A percentile compares a stretch with the other conserved stretches of the same genome.
Evolutionary conservation across 2,113 vertebrate species (phyloP).

Genomic region (Lota lota): DNA sequence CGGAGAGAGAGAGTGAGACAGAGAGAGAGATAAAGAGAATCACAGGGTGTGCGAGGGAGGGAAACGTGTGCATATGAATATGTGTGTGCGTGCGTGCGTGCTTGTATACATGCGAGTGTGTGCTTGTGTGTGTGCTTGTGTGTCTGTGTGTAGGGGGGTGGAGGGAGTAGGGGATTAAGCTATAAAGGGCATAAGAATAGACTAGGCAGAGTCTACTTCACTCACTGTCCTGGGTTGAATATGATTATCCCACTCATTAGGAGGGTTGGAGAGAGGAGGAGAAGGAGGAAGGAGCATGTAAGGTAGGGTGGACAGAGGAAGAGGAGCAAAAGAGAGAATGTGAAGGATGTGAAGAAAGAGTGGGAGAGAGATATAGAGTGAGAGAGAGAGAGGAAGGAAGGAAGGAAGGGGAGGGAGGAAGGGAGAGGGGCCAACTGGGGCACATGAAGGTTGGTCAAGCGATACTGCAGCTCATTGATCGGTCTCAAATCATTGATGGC

Average conservation of each 20-base stretch:
- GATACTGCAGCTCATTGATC: no score
- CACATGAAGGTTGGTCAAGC: not conserved
- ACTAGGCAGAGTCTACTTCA: slow-evolving; percentile 50
- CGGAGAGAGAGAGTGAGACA: not conserved
- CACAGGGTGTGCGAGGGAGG: not conserved
- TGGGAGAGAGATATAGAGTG: not conserved
- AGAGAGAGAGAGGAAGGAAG: not conserved
- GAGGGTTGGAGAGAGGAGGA: slow-evolving; percentile 41
- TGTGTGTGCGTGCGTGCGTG: not conserved
- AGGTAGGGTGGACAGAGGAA: not conserved
- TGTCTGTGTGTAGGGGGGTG: slow-evolving; percentile 51
- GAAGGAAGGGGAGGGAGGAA: not conserved
- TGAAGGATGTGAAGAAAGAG: no score
- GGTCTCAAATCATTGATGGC: no score
- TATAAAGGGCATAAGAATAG: slow-evolving; percentile 63
- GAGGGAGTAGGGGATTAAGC: slow-evolving; percentile 38
- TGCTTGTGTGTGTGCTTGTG: no score
- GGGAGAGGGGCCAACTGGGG: not conserved
- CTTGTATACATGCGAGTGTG: no score
- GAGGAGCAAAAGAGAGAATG: no score
- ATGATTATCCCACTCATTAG: slow-evolving; percentile 76
- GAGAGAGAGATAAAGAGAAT: not conserved
- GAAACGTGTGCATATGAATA: not conserved
- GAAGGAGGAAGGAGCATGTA: slow-evolving; percentile 38
- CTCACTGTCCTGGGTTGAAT: slow-evolving; percentile 41